These are phyloP conservation scores for Lycopodina hypogea DNA, from an alignment of 37 sponge, comb jelly and placozoan species.

Conservation along the genomic window DNA sequence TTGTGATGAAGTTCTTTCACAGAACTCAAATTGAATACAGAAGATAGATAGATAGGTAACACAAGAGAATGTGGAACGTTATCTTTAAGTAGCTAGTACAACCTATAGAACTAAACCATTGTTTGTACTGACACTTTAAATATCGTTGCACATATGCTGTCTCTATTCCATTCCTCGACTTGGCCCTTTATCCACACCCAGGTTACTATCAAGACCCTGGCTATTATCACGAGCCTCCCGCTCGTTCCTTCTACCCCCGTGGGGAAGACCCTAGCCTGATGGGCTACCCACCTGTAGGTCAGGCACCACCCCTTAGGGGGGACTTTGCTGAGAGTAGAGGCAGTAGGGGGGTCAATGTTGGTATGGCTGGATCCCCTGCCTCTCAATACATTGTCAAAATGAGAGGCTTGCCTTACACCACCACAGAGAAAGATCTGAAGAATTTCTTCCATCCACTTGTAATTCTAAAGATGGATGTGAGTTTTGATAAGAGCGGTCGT, in stretches of 20 bases:
- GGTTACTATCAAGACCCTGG: constrained; percentile 17
- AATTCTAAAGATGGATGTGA: constrained; percentile 47
- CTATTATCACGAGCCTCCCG: background rate
- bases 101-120: too few relatives aligned
- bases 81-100: too few relatives aligned
- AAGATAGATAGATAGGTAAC: too few relatives aligned
- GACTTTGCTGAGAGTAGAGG: constrained; percentile 11
- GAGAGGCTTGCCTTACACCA: constrained; percentile 86
- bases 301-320: constrained; percentile 7
- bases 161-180: too few relatives aligned
- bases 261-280: constrained; percentile 22
- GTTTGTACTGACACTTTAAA: too few relatives aligned
- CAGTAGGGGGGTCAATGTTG: background rate
- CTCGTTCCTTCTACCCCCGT: background rate
- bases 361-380: background rate
- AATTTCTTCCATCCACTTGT: constrained; percentile 72
- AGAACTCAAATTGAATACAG: too few relatives aligned
- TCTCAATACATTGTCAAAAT: constrained; percentile 44
- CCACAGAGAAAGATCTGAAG: constrained; percentile 65
- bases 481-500: constrained; percentile 59
- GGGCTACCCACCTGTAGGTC: constrained; percentile 33
- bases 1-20: too few relatives aligned
- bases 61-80: too few relatives aligned
- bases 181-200: background rate
- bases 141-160: too few relatives aligned